These are phyloP conservation scores for Caenorhabditis plicata DNA, from an alignment of 2,888 invertebrate genomes.

Conservation along the genomic window DNA sequence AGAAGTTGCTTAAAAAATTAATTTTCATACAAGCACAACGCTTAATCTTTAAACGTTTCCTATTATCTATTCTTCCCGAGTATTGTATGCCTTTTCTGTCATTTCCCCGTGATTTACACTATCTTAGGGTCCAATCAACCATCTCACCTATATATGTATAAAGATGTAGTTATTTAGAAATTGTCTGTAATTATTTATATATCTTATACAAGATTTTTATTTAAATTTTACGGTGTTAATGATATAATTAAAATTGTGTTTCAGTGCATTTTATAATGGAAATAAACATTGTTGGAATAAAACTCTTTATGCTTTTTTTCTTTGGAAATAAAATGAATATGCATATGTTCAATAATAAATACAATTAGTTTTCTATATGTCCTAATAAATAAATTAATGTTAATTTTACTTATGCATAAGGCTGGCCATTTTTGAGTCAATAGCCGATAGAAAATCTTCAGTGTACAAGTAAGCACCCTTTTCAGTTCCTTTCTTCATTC, in stretches of 20 bases:
- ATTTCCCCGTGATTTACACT: not conserved
- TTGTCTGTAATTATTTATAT: too few relatives aligned
- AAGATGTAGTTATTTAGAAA: not conserved
- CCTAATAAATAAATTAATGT: conserved; percentile 14
- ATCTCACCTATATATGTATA: not conserved
- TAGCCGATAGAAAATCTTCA: conserved; percentile 82
- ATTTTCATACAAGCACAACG: not conserved
- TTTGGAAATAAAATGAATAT: too few relatives aligned
- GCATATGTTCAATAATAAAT: too few relatives aligned
- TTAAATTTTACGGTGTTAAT: too few relatives aligned
- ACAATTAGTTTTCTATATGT: not conserved
- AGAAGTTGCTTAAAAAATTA: too few relatives aligned
- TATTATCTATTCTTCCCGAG: not conserved
- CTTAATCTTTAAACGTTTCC: not conserved
- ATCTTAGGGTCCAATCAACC: not conserved
- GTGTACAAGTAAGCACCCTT: conserved; percentile 75
- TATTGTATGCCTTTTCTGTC: not conserved
- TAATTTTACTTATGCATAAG: conserved; percentile 34
- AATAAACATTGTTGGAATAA: too few relatives aligned
- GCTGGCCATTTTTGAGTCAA: conserved; percentile 74
- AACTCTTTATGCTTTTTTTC: too few relatives aligned
- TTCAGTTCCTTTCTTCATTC: conserved; percentile 70
- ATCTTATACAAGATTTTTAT: too few relatives aligned
- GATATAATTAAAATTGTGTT: too few relatives aligned
- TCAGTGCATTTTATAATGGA: too few relatives aligned